A percentile compares a stretch with the other conserved stretches of the same genome.
Evolutionary conservation across 2,797 vertebrate species (phyloP).

Genomic region (Enteromius mattozi): DNA sequence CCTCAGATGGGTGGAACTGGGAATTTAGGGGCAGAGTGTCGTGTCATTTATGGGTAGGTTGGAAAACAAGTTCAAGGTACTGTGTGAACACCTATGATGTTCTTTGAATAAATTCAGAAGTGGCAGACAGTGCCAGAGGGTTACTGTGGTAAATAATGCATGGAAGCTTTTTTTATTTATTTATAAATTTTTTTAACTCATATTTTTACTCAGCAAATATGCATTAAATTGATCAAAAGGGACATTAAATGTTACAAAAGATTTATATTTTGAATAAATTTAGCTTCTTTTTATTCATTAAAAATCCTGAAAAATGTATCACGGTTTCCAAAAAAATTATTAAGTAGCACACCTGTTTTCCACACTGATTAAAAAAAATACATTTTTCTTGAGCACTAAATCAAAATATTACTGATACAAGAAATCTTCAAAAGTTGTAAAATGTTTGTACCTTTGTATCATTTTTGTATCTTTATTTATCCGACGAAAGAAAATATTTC

Average conservation of each 20-base stretch:
- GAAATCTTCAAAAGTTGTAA: neutral
- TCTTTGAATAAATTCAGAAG: conserved; percentile 4
- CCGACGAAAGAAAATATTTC: too few relatives aligned
- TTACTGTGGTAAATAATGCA: neutral
- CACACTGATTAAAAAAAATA: neutral
- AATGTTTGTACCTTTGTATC: neutral
- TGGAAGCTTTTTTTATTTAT: neutral
- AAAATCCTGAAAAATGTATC: neutral
- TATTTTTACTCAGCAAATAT: neutral
- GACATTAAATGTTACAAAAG: neutral
- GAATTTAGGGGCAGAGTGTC: neutral
- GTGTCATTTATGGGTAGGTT: conserved; percentile 10
- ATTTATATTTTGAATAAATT: neutral
- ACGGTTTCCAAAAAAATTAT: neutral
- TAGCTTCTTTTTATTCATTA: neutral
- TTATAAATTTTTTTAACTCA: neutral
- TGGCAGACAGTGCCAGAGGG: neutral
- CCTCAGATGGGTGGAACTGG: neutral
- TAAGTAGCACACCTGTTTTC: neutral
- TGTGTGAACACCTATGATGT: neutral
- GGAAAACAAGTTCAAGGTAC: conserved; percentile 6
- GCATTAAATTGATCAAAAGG: neutral
- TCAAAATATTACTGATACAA: neutral
- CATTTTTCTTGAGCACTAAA: neutral
- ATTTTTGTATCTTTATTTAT: neutral